phyloP scores from a whole-genome alignment of 2,113 vertebrate genomes.

The Empidonax traillii region DNA sequence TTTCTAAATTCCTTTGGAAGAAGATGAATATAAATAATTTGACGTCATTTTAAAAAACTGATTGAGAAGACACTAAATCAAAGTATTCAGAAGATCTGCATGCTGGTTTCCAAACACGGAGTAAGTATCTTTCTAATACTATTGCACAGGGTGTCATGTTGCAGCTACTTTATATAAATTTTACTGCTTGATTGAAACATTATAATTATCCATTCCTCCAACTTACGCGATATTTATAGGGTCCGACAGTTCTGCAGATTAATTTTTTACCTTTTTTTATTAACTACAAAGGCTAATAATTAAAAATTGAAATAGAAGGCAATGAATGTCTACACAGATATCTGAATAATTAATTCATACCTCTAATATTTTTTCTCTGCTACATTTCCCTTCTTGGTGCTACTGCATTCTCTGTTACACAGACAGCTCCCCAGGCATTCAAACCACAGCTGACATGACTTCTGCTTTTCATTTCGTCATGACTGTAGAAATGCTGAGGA shows the following conservation, averaged over 20 bases:
- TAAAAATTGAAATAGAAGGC: conserved; percentile 30
- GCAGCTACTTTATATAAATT: background rate
- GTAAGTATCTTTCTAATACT: conserved; percentile 9
- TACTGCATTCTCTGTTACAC: background rate
- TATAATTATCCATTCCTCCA: background rate
- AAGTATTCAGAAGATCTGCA: background rate
- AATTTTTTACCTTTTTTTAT: conserved; percentile 8
- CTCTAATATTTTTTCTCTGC: background rate
- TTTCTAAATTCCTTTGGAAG: background rate
- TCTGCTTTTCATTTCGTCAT: background rate
- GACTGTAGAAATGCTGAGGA: background rate
- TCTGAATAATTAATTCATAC: conserved; percentile 11
- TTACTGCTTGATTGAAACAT: background rate
- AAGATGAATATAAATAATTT: background rate
- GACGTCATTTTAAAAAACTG: background rate
- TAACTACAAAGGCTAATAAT: conserved; percentile 1
- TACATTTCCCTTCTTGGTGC: background rate
- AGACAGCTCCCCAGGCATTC: background rate
- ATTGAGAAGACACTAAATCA: background rate
- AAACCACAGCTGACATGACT: background rate
- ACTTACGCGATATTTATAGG: background rate
- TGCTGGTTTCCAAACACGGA: background rate
- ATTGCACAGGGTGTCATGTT: background rate
- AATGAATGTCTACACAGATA: background rate
- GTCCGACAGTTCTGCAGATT: background rate